Base-by-base conservation (phyloP, 2,888 invertebrate genomes). In the Andrena marginata region DNA sequence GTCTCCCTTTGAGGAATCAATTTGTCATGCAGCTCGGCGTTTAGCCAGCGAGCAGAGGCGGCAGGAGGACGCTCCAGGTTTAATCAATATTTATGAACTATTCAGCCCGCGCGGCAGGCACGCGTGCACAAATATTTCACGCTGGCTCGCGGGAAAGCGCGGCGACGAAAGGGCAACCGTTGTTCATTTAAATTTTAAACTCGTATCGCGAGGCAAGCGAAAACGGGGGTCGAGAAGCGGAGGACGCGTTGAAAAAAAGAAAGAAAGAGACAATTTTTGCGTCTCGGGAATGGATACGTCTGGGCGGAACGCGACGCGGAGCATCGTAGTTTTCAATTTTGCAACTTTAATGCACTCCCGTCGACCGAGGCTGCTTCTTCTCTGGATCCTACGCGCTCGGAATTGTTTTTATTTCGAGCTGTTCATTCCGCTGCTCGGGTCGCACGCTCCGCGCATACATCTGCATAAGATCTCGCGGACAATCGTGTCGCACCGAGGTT, bases 81-180 rank as follows among this genome's bases (percentile, higher is more conserved):
- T 59, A 13, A 77, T 80, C 72, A 42, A 68, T 68, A 77, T 80
- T 72, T 72, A 72, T 56, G 54, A 63, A 77, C 68, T 78, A 80
- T 80, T 80, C 70, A 70, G n/a, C 2, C 29, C 4, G 7, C 13
- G 20, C 2, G n/a, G 23, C 26, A 13, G 10, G 26, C 13, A 10
- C 29, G 60, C 70, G 64, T 20, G 59, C 10, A 64, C 59, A 51
- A 77, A 73, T 77, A 48, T 77, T 77, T 77, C 74, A 42, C 42
- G 13, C 23, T 10, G 64, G 72, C 16, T 26, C 71, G 2, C 56
- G 75, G 35, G 42, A 76, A 71, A 56, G 48, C 23, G 42, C 4
- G 60, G 5, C 48, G 48, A 16, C 56, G 64, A 65, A 49, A n/a
- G 42, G 42, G 60, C 48, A 26, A 65, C 42, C 31, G 59, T 49